Percentiles rank a stretch among this genome's conserved stretches.
phyloP scores from a whole-genome alignment of 1,140 invertebrate species.

The Cydia pomonella region DNA sequence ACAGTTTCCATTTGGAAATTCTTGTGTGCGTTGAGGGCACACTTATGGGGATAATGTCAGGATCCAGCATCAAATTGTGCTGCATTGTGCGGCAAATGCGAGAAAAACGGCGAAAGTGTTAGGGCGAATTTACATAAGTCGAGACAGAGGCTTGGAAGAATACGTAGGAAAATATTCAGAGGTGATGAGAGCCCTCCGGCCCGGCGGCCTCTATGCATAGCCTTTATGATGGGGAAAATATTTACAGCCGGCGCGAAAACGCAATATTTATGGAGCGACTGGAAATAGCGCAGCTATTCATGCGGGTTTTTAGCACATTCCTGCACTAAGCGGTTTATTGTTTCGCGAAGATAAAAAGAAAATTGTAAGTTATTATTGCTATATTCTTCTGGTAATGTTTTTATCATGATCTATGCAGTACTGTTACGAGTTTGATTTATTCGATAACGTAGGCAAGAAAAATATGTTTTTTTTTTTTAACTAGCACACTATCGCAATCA shows the following conservation, averaged over 20 bases:
- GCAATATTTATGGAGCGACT: conserved; percentile 60
- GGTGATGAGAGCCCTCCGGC: conserved; percentile 70
- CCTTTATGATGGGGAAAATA: conserved; percentile 74
- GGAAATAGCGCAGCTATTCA: conserved; percentile 53
- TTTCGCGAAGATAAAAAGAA: conserved; percentile 44
- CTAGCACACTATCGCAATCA: too few relatives aligned
- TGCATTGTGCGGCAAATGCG: conserved; percentile 75
- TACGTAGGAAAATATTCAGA: conserved; percentile 77
- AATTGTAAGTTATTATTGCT: conserved; percentile 46
- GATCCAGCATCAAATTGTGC: conserved; percentile 74
- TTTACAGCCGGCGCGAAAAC: conserved; percentile 66
- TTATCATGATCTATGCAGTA: background rate
- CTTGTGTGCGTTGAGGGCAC: conserved; percentile 50
- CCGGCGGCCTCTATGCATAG: conserved; percentile 60
- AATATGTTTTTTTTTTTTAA: background rate
- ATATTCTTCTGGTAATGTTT: background rate
- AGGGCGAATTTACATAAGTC: conserved; percentile 76
- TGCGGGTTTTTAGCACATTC: conserved; percentile 38
- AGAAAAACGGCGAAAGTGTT: conserved; percentile 77
- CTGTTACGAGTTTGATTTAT: background rate
- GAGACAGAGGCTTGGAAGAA: conserved; percentile 71
- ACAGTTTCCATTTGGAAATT: conserved; percentile 62
- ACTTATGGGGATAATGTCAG: conserved; percentile 68
- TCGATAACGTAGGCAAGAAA: background rate
- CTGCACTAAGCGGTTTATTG: conserved; percentile 50